A percentile compares a stretch with the other conserved stretches of the same genome.
Evolutionary conservation across 2,888 invertebrate genomes (phyloP).

Genomic region (Ischnura elegans): DNA sequence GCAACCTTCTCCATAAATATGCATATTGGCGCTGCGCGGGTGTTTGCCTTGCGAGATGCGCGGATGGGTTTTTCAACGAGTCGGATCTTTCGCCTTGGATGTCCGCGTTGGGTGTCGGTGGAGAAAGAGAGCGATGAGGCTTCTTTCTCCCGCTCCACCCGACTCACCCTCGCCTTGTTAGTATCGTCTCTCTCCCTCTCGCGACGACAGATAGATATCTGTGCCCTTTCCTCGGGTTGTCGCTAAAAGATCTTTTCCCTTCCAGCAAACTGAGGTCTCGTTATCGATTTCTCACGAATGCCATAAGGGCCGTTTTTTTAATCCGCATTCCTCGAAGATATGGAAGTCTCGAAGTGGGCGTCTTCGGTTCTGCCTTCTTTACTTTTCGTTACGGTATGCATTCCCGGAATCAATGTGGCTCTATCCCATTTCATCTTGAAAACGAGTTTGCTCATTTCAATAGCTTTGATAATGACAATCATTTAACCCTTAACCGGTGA

Average conservation of each 20-base stretch:
- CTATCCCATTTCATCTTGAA: too few species aligned
- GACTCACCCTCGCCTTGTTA: not conserved
- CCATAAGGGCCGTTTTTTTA: not conserved
- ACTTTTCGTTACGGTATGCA: not conserved
- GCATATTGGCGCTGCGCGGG: not conserved
- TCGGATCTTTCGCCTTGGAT: constrained; percentile 1
- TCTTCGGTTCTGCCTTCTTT: not conserved
- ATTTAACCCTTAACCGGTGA: too few species aligned
- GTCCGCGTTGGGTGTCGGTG: not conserved
- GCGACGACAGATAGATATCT: not conserved
- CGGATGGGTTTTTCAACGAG: not conserved
- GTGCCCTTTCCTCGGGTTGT: not conserved
- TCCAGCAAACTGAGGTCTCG: not conserved
- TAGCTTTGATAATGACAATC: too few species aligned
- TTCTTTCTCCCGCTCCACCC: not conserved
- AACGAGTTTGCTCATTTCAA: too few species aligned
- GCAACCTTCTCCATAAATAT: constrained; percentile 10
- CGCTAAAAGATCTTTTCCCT: not conserved
- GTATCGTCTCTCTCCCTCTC: not conserved
- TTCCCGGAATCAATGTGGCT: not conserved
- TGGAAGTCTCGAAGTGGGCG: not conserved
- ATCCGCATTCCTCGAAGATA: not conserved
- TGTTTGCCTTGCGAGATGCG: not conserved
- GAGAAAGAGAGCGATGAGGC: not conserved
- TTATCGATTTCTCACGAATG: not conserved